Base-by-base conservation (phyloP, 1,140 invertebrate species). In the Saccostrea glomerata region DNA sequence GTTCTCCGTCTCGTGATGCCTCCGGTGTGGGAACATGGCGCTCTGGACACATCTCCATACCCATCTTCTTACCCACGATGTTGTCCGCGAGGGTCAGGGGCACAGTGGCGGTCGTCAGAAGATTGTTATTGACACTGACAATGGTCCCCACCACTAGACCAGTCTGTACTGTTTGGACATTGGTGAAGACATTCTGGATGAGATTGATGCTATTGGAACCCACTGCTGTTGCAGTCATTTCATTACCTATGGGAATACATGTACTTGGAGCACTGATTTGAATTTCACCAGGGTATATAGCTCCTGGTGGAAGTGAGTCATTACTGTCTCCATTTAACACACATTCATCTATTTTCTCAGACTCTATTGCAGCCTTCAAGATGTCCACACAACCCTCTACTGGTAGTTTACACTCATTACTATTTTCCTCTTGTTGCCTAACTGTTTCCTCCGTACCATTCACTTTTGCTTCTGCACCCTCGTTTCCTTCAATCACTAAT, bases 1-100 rank as follows among this genome's bases (percentile, higher is more conserved):
- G 82, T 83, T 93, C 93, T 85, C 90, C 89, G 87, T 93, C 93
- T 54, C 91, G 86, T 13, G 91, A 90, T 70, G 89, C 87, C 85
- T 92, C 91, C 12, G 92, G 92, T 2, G 92, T 92, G 30, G 92
- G 92, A 82, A 93, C 89, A 86, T 91, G 91, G 25, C 92, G 90
- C 85, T 86, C 87, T 88, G 63, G 86, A 90, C 85, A 90, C 86
- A 88, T 89, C 88, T 85, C 87, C 66, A 84, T 84, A 55, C 54
- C 54, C 40, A 85, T 40, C 9, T 63, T 85, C 55, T 60, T 85
- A 30, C 55, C 56, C 15, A 56, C n/a, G 4, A 63, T 58, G 55
- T 85, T 85, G 56, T 85, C 55, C 20, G 54, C 30, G 30, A 60
- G 30, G 25, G 84, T 58, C 30, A 85, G 56, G 15, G 84, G 84